A percentile compares a stretch with the other conserved stretches of the same genome.
phyloP scores from a whole-genome alignment of 2,113 vertebrate species.

The Melanerpes formicivorus region DNA sequence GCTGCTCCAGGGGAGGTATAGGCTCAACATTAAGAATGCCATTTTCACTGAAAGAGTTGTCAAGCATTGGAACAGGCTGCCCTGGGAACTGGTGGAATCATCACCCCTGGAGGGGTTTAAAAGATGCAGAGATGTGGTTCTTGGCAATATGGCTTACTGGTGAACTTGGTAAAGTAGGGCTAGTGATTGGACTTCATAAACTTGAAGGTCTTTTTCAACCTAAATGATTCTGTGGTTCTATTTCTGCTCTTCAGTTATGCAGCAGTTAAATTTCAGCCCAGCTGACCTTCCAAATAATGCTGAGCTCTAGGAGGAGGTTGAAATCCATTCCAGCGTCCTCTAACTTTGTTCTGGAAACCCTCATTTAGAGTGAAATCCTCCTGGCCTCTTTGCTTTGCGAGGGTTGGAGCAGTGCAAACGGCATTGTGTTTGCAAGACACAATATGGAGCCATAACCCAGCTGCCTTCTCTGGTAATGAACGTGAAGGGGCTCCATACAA shows the following conservation, averaged over 20 bases:
- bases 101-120: no score
- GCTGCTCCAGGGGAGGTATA: no score
- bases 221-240: no score
- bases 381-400: background rate
- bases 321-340: background rate
- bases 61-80: no score
- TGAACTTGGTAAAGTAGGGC: no score
- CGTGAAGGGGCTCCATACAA: background rate
- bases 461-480: background rate
- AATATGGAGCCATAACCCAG: slow-evolving; percentile 40
- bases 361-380: background rate
- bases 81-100: no score
- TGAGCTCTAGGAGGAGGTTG: background rate
- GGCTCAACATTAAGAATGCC: no score
- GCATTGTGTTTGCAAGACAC: background rate
- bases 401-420: background rate
- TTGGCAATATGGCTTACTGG: no score
- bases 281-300: background rate
- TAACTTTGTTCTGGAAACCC: background rate
- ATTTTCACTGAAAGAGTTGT: no score
- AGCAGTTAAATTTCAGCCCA: background rate
- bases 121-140: no score
- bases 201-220: no score
- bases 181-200: no score
- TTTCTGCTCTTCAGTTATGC: background rate